Evolutionary conservation across 2,797 vertebrate species (phyloP).

Genomic region (Acrocephalus scirpaceus): DNA sequence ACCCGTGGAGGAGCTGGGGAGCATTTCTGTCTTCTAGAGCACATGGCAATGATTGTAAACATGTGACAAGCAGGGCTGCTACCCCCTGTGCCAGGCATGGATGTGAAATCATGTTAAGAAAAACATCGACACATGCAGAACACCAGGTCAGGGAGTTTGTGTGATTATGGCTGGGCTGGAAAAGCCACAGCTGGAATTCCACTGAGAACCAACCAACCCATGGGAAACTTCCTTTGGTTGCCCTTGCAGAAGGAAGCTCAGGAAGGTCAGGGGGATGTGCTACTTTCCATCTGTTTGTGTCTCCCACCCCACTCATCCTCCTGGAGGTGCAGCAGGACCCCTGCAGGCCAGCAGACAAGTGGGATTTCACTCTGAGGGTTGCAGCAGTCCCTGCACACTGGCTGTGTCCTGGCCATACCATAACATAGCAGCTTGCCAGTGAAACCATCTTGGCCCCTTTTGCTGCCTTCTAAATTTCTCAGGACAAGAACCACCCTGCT

Average conservation of each 20-base stretch:
- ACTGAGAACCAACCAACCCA: not conserved
- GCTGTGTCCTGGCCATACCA: not conserved
- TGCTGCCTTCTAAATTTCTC: not conserved
- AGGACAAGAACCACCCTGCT: not conserved
- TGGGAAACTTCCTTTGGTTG: fast-evolving
- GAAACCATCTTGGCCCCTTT: not conserved
- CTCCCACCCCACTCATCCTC: fast-evolving
- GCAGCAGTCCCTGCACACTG: not conserved
- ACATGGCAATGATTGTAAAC: fast-evolving
- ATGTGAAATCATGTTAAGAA: not conserved
- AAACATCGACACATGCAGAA: fast-evolving
- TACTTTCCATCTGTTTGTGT: not conserved
- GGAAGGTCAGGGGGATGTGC: not conserved
- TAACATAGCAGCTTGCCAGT: not conserved
- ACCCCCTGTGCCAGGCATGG: not conserved
- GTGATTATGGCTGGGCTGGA: not conserved
- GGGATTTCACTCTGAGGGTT: not conserved
- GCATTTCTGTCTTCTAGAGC: not conserved
- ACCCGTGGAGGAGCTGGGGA: fast-evolving
- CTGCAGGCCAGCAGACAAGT: not conserved
- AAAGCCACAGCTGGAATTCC: not conserved
- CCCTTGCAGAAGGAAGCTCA: not conserved
- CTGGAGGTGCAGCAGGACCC: not conserved
- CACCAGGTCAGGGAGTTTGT: not conserved
- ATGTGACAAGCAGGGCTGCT: not conserved